These are phyloP conservation scores for Xyliphius kryptos DNA, from an alignment of 2,113 vertebrate species.

Conservation along the genomic window DNA sequence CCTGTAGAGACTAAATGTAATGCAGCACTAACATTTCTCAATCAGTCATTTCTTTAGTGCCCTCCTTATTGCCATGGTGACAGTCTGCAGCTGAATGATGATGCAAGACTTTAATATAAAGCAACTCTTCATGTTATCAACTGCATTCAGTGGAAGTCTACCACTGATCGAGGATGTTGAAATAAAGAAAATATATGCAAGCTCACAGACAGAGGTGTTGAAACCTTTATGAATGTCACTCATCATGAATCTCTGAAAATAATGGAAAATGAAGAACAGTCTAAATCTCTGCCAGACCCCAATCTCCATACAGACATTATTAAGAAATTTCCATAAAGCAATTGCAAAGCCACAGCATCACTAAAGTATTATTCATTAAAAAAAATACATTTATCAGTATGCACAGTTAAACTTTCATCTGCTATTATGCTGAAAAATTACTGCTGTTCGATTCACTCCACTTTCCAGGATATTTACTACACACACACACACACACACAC, in stretches of 20 bases:
- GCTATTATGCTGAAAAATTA: conserved; percentile 1
- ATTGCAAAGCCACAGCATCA: conserved; percentile 1
- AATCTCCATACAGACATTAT: not conserved
- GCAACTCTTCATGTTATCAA: conserved; percentile 1
- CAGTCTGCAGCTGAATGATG: conserved; percentile 9
- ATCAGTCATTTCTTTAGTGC: conserved; percentile 4
- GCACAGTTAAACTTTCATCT: conserved; percentile 8
- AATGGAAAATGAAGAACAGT: conserved; percentile 13
- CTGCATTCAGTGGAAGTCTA: not conserved
- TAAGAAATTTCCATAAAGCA: conserved; percentile 6
- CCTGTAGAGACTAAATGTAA: not conserved
- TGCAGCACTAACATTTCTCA: conserved; percentile 1
- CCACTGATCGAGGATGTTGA: not conserved
- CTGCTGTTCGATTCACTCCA: not conserved
- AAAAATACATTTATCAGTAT: conserved; percentile 3
- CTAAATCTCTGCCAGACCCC: conserved; percentile 2
- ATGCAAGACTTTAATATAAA: conserved; percentile 19
- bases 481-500: not conserved
- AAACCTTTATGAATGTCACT: conserved; percentile 19
- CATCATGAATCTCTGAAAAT: conserved; percentile 8
- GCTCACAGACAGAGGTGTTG: conserved; percentile 2
- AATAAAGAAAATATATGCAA: conserved; percentile 1
- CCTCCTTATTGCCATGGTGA: conserved; percentile 7
- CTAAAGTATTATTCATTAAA: conserved; percentile 9
- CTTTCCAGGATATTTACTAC: not conserved